Base-by-base conservation (phyloP, 64 coral and sea anemone genomes). In the Acropora yongei region DNA sequence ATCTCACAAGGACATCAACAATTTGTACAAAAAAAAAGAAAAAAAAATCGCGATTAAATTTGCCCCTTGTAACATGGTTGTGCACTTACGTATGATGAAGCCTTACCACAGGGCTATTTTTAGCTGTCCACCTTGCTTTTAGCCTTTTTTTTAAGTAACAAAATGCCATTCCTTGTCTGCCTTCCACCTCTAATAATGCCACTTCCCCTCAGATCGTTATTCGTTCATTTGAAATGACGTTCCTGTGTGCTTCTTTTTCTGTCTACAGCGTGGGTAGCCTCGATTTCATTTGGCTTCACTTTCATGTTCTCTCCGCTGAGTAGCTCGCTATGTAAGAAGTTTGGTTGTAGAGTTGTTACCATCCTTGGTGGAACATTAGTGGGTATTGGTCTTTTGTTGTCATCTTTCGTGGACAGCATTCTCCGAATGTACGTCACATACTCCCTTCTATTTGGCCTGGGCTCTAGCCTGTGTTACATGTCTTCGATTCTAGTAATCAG, bases 401-500 rank as follows among this genome's bases (percentile, higher is more conserved):
- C 95, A 0, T 78, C 95, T 4, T 91, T 91, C 43, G 95, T 88
- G 6, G 81, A 80, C 9, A 57, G 49, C 42, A 68, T 97, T 20
- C 89, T 86, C 45, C 78, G 75, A 17, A 91, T 97, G 88, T 97
- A 90, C 76, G 57, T 97, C 0, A 94, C 95, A 12, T 97, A 97
- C 72, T 97, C 95, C 14, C 47, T 97, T 51, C 44, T 97, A 1
- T 82, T 97, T 49, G 89, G 57, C 18, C n/a, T 78, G 48, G 95
- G 95, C 19, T 76, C 82, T 40, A 94, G 95, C 48, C 82, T 97
- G 42, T 97, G 88, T 47, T 97, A 97, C 83, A 87, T 88, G 53
- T 80, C 92, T 53, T 97, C 95, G 2, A 75, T 97, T 83, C 78
- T 97, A 12, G 81, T 97, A 1, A 47, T 97, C 7, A 83, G 87